Conservation (phyloP, 2,888 invertebrate genomes). For the Ernsta delagoae region DNA sequence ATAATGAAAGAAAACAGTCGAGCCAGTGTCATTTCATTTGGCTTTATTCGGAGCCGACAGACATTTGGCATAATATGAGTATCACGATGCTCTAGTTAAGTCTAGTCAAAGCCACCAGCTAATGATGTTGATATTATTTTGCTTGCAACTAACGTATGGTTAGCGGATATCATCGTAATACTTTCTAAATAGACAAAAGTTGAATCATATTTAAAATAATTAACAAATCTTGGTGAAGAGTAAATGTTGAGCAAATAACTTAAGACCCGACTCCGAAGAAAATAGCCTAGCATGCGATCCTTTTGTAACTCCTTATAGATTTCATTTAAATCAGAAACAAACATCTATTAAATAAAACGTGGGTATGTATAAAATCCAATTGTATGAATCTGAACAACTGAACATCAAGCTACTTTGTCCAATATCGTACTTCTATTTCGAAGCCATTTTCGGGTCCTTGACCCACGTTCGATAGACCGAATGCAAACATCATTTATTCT, state of each 20-base stretch:
- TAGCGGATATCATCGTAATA: background rate
- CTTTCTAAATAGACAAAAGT: too few species aligned
- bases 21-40: slow-evolving; percentile 12
- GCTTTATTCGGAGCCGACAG: slow-evolving; percentile 13
- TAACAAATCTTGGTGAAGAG: too few species aligned
- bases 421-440: background rate
- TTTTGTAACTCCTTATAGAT: too few species aligned
- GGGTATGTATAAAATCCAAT: too few species aligned
- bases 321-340: too few species aligned
- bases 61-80: slow-evolving; percentile 23
- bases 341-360: too few species aligned
- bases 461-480: slow-evolving; percentile 6
- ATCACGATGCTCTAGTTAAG: slow-evolving; percentile 17
- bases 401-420: background rate
- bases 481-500: slow-evolving; percentile 29
- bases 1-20: slow-evolving; percentile 28
- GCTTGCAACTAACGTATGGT: too few species aligned
- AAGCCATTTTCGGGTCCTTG: slow-evolving; percentile 19
- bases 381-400: too few species aligned
- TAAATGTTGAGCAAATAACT: too few species aligned
- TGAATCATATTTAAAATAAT: too few species aligned
- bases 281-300: too few species aligned
- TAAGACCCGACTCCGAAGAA: too few species aligned
- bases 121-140: background rate
- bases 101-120: slow-evolving; percentile 15